Evolutionary conservation across 2,888 invertebrate genomes (phyloP), one percentile per base, ranked within the genome.

Genomic region (Eupithecia insigniata): DNA sequence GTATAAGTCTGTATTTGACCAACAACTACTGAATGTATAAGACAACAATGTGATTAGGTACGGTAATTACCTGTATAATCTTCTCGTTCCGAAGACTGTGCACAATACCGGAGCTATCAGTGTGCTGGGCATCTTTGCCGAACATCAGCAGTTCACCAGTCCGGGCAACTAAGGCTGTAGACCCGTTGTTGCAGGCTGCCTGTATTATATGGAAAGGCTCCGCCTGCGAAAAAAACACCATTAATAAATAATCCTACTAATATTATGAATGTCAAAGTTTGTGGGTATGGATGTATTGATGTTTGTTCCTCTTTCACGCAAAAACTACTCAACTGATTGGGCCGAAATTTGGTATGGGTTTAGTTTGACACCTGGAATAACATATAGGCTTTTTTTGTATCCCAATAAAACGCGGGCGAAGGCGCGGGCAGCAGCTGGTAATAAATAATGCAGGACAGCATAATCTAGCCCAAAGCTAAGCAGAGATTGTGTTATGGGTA

Each of bases 131-230:
- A 89, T 99, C 99, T 88, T 99, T 99, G 61, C 99, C 99, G 89
- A 98, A 99, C 97, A 99, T 97, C 71, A 98, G 96, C 55, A 99
- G 93, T 83, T 97, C 96, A 0, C 99, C 99, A 70, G 97, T 97
- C 83, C 97, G 96, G 1, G 98, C 98, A 0, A 99, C 97, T 75
- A 99, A 95, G 5, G 99, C 99, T 14, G 98, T 98, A 2, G 98
- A 98, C 7, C 99, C 99, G 90, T 98, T 98, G 90, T 99, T 99
- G 86, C 99, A 99, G 0, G 99, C 98, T 0, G 97, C 97, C 81
- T 96, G 96, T 0, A 97, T 95, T 36, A 99, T 96, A 82, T 96
- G 95, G 84, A 98, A 97, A 0, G 97, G 97, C 83, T 99, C 99
- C 39, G 91, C 90, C 94, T 94, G 76, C 18, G 10, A 36, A 62